Evolutionary conservation across 2,797 vertebrate species (phyloP).

Genomic region (Epinephelus malabaricus): DNA sequence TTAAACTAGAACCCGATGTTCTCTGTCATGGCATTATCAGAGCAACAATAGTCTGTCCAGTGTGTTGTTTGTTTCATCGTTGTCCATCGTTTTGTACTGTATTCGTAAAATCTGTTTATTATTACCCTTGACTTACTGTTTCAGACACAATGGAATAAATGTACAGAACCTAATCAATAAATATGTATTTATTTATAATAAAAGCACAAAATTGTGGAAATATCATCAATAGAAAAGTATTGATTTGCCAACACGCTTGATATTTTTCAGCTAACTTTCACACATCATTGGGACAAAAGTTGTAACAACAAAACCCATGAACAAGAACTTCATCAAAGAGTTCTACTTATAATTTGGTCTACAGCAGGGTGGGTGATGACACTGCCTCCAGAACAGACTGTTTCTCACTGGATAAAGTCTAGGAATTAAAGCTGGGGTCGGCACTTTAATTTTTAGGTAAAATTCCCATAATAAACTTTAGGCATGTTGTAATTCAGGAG

Average conservation of each 20-base stretch:
- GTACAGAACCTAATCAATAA: neutral
- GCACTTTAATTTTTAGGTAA: no score
- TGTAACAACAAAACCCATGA: constrained; percentile 12
- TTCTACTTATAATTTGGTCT: neutral
- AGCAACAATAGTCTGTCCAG: neutral
- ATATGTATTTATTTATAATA: constrained; percentile 6
- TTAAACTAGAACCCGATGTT: neutral
- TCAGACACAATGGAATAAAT: neutral
- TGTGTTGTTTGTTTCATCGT: neutral
- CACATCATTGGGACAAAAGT: neutral
- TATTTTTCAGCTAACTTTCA: constrained; percentile 12
- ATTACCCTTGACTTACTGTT: neutral
- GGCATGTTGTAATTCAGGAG: no score
- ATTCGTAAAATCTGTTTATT: no score
- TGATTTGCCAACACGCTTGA: neutral
- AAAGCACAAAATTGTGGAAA: constrained; percentile 20
- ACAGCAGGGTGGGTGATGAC: neutral
- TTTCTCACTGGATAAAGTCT: neutral
- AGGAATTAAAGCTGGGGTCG: no score
- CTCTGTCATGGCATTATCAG: neutral
- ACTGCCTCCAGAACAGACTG: neutral
- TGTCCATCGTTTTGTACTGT: neutral
- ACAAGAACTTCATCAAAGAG: neutral
- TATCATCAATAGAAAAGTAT: neutral
- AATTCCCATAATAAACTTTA: no score